Base-by-base conservation (phyloP, 2,888 invertebrate species). In the Dasysyrphus tricinctus region DNA sequence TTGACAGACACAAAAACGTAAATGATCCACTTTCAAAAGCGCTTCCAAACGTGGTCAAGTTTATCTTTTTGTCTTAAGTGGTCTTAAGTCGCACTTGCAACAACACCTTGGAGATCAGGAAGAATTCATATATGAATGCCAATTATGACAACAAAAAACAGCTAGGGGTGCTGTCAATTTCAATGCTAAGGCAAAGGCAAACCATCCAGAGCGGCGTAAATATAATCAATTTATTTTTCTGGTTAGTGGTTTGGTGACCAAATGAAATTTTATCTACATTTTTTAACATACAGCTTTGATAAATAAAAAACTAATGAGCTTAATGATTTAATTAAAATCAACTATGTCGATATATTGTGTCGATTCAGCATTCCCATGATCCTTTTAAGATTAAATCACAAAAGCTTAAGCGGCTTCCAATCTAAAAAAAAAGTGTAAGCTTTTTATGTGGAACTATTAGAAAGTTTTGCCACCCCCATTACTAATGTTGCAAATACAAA, bases 51-150 rank as follows among this genome's bases (percentile, higher is more conserved):
- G 39, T 39, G 39, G 19, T 39, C 39, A 39, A 59, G 59, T 59
- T 59, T 59, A 59, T 19, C 39, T 24, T 24, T 39, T 59, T 6
- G 39, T 59, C 39, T 39, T 12, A 39, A 24, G 59, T 59, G 19
- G 37, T 57, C 37, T 59, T 19, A 37, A 19, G 59, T 19, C 59
- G 37, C 37, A 59, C 12, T 59, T 39, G 19, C 24, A 39, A 39
- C 14, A 39, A 24, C 59, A 59, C 59, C 59, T 59, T 39, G 24
- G 59, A 39, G 59, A 59, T 59, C 59, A 59, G 59, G 59, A 59
- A 59, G 59, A 59, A 39, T 59, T 19, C 59, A 24, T 24, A 24
- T 2, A 39, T 24, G 5, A 39, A 39, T 59, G 19, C 59, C 59
- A 59, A 39, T 59, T 39, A 19, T 37, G 39, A 24, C 24, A 24